Evolutionary conservation across 2,888 invertebrate genomes (phyloP), one percentile per base, ranked within the genome.

Genomic region (Aphidius colemani): DNA sequence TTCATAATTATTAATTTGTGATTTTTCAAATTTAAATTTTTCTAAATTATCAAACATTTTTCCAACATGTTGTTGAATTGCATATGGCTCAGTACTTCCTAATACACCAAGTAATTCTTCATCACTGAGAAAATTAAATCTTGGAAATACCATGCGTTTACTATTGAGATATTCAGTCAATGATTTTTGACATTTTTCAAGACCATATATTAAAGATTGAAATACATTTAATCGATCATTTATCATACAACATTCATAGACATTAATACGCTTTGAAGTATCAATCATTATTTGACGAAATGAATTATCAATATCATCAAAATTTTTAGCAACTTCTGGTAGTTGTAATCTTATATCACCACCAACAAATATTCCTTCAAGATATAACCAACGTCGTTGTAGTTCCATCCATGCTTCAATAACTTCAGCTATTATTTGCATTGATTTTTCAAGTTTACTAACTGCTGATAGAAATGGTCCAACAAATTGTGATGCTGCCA

Each of bases 1-100:
- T 73, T 92, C 90, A 30, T 30, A 13, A 13, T 13, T 18, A 7
- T 61, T 61, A 5, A 46, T 45, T 18, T 61, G 30, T 7, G 45
- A 49, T 50, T 87, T 86, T 39, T 85, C 85, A 70, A 96, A 85
- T 43, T 88, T 86, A 67, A 96, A 84, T 13, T 90, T 87, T 71
- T 90, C 89, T 43, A 96, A 90, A 76, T 96, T 96, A 81, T 96
- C 95, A 81, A 94, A 96, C 94, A 96, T 96, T 89, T 96, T 96
- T 61, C 95, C 92, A 87, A 96, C 93, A 77, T 96, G 95, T 74
- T 95, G 94, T 81, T 96, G 96, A 7, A 96, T 94, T 73, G 92
- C 91, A 60, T 86, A 86, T 8, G 93, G 90, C 68, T 93, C 91
- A 70, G 90, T 93, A 78, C 92, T 94, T 10, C 96, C 96, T 59